Evolutionary conservation across 1,140 invertebrate genomes (phyloP), one percentile per base, ranked within the genome.

Genomic region (Heliothis subflexa): DNA sequence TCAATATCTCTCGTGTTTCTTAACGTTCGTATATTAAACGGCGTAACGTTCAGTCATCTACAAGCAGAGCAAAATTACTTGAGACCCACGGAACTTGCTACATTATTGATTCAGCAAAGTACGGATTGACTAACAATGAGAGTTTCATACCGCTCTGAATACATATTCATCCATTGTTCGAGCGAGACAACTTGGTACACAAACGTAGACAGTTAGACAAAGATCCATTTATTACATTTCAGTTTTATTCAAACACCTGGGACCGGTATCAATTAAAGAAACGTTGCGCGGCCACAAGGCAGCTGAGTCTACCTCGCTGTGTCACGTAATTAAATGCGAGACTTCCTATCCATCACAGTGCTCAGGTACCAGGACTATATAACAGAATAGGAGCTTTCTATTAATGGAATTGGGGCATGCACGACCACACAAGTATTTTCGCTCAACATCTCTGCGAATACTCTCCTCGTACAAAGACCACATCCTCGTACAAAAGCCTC

Each of bases 401-500:
- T 47, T 61, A 74, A 71, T 40, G 50, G 66, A 70, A 70, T 70
- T 49, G 47, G 66, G 66, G 40, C 40, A 49, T 70, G 68, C 55
- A 74, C 71, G 33, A 45, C 54, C 71, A 21, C 55, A 74, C 71
- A 61, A 61, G 71, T 74, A 74, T 74, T 74, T 61, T 49, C 28
- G 33, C 64, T 25, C 45, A 68, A 59, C 54, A 59, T 49, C 71
- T 61, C 28, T 4, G 49, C 54, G 55, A 61, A 59, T 74, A 28
- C 25, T 21, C 55, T 49, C 13, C 16, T 57, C 75, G 47, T 55
- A 80, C 78, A 79, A 76, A 82, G 80, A 61, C 25, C 70, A 62
- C 76, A 59, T 81, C 71, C 75, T 70, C 49, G 45, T 25, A 70
- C 70, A 81, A 81, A 79, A 59, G 55, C 40, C 68, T 79, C 78